phyloP scores from a whole-genome alignment of 2,113 vertebrate species.

The Heterocephalus glaber region DNA sequence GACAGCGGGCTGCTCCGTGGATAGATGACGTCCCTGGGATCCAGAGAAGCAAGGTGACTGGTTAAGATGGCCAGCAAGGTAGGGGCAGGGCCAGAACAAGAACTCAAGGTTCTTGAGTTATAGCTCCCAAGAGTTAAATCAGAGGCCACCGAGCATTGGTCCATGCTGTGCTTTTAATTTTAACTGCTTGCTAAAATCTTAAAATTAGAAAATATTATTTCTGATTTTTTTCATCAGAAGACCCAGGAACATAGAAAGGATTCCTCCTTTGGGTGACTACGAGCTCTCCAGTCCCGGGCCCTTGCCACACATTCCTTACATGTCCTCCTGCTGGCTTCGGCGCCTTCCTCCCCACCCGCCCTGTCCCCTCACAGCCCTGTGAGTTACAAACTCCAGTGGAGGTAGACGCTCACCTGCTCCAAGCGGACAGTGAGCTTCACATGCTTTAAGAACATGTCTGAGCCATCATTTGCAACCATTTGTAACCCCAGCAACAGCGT shows the following conservation, averaged over 20 bases:
- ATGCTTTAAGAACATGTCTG: background rate
- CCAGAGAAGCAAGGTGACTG: background rate
- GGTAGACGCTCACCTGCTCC: background rate
- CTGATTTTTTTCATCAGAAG: background rate
- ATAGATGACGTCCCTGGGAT: background rate
- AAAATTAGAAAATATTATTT: background rate
- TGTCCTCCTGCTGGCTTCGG: background rate
- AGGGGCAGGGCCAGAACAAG: background rate
- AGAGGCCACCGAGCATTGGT: background rate
- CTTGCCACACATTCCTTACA: background rate
- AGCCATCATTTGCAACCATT: background rate
- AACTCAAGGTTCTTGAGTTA: background rate
- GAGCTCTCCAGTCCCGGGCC: background rate
- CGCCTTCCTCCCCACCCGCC: too few species aligned
- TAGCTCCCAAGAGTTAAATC: background rate
- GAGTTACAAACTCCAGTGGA: background rate
- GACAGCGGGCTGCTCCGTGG: background rate
- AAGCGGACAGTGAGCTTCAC: background rate
- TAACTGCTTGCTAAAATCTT: slow-evolving; percentile 1
- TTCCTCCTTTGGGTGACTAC: background rate
- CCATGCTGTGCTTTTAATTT: background rate
- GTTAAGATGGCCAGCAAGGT: background rate
- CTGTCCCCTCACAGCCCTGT: background rate
- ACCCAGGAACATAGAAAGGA: background rate
- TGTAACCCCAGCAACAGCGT: background rate